Conservation (phyloP, 1,140 invertebrate genomes). For the Diorhabda carinulata region DNA sequence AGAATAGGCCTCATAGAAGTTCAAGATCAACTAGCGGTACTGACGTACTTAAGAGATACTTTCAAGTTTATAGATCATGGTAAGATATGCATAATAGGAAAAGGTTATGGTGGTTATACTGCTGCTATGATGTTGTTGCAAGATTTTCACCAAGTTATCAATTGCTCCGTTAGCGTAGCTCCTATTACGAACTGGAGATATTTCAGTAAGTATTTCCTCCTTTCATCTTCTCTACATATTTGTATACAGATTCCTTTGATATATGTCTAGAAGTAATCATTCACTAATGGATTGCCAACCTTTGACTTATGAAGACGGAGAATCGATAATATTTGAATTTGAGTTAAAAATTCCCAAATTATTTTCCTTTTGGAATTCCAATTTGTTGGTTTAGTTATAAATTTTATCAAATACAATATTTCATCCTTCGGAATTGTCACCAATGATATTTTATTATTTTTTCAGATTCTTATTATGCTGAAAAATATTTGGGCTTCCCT, state of each 20-base stretch:
- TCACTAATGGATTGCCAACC: too few species aligned
- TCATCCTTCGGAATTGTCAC: too few species aligned
- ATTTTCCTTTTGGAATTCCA: too few species aligned
- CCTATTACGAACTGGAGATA: constrained; percentile 77
- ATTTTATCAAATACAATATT: too few species aligned
- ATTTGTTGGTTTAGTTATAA: too few species aligned
- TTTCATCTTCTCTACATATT: too few species aligned
- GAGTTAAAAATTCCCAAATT: too few species aligned
- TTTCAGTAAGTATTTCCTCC: constrained; percentile 61
- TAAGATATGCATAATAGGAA: constrained; percentile 69
- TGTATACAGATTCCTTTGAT: too few species aligned
- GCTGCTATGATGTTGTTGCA: constrained; percentile 69
- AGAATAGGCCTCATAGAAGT: constrained; percentile 61
- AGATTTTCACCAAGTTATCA: constrained; percentile 66
- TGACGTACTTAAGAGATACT: constrained; percentile 68
- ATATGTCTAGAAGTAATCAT: too few species aligned
- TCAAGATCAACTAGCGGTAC: constrained; percentile 82
- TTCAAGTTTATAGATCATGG: constrained; percentile 70
- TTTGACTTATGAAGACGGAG: too few species aligned
- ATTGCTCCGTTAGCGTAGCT: constrained; percentile 75
- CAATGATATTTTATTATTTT: constrained; percentile 21
- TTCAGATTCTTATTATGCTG: constrained; percentile 79
- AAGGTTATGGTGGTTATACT: constrained; percentile 69
- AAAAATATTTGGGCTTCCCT: constrained; percentile 73
- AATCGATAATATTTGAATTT: too few species aligned